Percentiles rank a stretch among this genome's conserved stretches.
Evolutionary conservation across 2,113 vertebrate species (phyloP).

Genomic region (Hippocampus barbouri): DNA sequence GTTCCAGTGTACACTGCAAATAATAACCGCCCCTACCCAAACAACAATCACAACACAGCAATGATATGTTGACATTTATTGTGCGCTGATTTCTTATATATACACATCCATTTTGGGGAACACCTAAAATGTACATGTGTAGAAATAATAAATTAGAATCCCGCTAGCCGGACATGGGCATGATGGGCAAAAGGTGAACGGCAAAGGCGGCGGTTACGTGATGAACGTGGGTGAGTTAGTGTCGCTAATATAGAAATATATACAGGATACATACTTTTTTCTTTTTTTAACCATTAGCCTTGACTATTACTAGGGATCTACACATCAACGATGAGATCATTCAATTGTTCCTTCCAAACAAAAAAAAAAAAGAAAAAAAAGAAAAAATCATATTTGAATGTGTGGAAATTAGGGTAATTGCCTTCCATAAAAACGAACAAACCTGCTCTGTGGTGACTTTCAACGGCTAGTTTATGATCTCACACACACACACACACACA

Average conservation of each 20-base stretch:
- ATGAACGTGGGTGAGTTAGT: constrained; percentile 28
- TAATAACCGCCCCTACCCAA: background rate
- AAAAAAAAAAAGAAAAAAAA: constrained; percentile 55
- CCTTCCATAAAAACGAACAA: constrained; percentile 42
- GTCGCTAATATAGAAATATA: background rate
- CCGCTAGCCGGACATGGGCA: constrained; percentile 49
- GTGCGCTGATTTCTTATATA: constrained; percentile 71
- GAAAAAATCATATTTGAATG: constrained; percentile 54
- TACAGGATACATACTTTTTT: background rate
- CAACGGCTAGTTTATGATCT: constrained; percentile 59
- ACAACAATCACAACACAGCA: constrained; percentile 32
- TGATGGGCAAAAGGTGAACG: background rate
- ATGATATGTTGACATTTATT: constrained; percentile 73
- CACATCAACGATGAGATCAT: constrained; percentile 52
- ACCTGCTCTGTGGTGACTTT: constrained; percentile 48
- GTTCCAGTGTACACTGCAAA: background rate
- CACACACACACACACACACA: background rate
- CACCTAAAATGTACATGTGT: constrained; percentile 70
- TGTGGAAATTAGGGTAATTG: constrained; percentile 31
- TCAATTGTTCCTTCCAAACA: constrained; percentile 55
- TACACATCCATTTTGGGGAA: constrained; percentile 66
- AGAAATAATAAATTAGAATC: constrained; percentile 67
- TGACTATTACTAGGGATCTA: constrained; percentile 63
- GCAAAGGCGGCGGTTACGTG: constrained; percentile 43
- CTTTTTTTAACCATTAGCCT: constrained; percentile 39